Conservation (phyloP, 2,113 vertebrate species). For the Athene cunicularia region DNA sequence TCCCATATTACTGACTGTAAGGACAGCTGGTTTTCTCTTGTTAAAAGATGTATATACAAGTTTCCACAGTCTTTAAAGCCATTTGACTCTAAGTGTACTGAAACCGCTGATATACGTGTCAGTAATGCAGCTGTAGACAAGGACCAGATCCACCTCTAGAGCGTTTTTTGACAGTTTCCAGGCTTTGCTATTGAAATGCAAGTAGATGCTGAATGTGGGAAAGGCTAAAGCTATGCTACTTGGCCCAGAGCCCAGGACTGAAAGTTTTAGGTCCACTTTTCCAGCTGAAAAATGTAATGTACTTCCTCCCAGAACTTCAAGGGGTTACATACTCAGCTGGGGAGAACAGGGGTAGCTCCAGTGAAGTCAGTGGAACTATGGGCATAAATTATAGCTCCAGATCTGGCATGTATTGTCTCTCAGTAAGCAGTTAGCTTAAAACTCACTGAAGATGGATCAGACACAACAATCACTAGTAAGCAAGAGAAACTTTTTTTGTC, state of each 20-base stretch:
- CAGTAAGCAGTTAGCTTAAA: not conserved
- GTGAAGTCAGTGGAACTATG: not conserved
- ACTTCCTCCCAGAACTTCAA: constrained; percentile 41
- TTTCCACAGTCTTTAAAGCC: constrained; percentile 41
- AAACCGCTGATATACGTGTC: constrained; percentile 34
- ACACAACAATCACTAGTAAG: not conserved
- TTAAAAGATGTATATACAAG: constrained; percentile 57
- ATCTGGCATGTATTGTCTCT: not conserved
- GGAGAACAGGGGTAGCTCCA: not conserved
- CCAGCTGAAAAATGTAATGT: constrained; percentile 38
- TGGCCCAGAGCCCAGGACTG: constrained; percentile 62
- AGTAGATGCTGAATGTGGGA: constrained; percentile 66
- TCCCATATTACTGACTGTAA: not conserved
- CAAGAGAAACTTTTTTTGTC: not conserved
- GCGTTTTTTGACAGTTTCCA: constrained; percentile 64
- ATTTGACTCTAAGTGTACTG: constrained; percentile 35
- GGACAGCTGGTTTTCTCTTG: constrained; percentile 32
- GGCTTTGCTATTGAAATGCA: constrained; percentile 58
- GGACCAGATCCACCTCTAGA: constrained; percentile 61
- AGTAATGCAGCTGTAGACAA: constrained; percentile 46
- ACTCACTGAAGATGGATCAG: not conserved
- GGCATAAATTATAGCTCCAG: not conserved
- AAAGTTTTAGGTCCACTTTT: constrained; percentile 53
- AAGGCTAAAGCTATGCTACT: constrained; percentile 50
- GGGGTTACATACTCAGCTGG: not conserved